Conservation (phyloP, 2,888 invertebrate species). For the Lacanobia wlatinum region DNA sequence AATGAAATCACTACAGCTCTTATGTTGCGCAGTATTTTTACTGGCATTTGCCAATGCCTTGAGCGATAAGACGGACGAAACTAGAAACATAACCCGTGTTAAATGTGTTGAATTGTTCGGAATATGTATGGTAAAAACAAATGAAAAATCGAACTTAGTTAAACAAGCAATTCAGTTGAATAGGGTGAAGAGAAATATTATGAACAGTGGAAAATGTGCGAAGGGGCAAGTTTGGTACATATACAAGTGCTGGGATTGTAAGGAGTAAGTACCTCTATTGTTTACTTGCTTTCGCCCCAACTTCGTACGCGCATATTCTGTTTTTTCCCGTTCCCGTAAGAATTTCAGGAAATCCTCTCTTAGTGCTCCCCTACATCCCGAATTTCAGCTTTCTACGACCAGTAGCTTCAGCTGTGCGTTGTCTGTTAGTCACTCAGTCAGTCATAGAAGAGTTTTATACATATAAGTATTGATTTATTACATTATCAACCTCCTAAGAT, state of each 20-base stretch:
- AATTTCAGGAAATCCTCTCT: too few species aligned
- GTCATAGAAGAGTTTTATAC: too few species aligned
- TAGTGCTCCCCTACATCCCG: too few species aligned
- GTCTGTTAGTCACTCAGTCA: too few species aligned
- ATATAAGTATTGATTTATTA: background rate
- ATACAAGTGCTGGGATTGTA: conserved; percentile 33
- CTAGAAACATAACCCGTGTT: background rate
- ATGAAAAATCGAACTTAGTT: background rate
- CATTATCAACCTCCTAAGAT: too few species aligned
- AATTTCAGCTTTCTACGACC: too few species aligned
- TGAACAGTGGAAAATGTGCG: conserved; percentile 34
- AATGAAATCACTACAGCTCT: conserved; percentile 22
- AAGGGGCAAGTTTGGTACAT: conserved; percentile 21
- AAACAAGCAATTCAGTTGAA: background rate
- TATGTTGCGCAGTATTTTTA: conserved; percentile 14
- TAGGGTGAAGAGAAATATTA: conserved; percentile 35
- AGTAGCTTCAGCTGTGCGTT: too few species aligned
- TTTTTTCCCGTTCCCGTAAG: too few species aligned
- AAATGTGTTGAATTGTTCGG: conserved; percentile 28
- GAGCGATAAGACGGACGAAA: background rate
- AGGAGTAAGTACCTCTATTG: conserved; percentile 33
- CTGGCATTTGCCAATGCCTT: conserved; percentile 1
- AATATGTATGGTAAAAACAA: conserved; percentile 20
- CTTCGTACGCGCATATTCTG: too few species aligned
- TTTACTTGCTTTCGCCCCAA: too few species aligned